A percentile compares a stretch with the other conserved stretches of the same genome.
phyloP scores from a whole-genome alignment of 2,113 vertebrate genomes.

The Spea bombifrons region DNA sequence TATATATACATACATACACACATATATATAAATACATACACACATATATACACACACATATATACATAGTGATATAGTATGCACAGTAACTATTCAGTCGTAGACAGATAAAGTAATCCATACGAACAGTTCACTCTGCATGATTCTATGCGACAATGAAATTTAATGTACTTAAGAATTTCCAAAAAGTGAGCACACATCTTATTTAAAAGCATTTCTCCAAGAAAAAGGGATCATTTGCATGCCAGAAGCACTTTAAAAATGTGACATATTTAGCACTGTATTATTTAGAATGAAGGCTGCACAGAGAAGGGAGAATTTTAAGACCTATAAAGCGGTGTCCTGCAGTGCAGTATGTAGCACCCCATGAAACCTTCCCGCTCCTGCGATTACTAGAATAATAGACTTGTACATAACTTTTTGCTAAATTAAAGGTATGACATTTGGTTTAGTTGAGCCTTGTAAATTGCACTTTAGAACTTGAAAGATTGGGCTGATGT shows the following conservation, averaged over 20 bases:
- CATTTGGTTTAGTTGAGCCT: slow-evolving; percentile 74
- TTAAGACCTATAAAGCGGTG: slow-evolving; percentile 94
- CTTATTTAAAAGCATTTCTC: slow-evolving; percentile 77
- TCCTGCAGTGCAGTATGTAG: slow-evolving; percentile 89
- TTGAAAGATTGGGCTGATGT: slow-evolving; percentile 68
- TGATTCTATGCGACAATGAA: slow-evolving; percentile 80
- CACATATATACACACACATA: neutral
- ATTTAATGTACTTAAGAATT: slow-evolving; percentile 80
- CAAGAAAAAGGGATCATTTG: slow-evolving; percentile 84
- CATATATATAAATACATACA: neutral
- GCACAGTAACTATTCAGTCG: slow-evolving; percentile 47
- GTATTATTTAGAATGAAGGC: slow-evolving; percentile 89
- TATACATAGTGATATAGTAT: neutral
- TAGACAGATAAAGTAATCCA: slow-evolving; percentile 78
- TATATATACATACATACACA: too few relatives aligned
- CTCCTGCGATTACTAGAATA: slow-evolving; percentile 97
- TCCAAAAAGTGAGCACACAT: slow-evolving; percentile 74
- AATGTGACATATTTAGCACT: slow-evolving; percentile 93
- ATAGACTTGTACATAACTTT: slow-evolving; percentile 93
- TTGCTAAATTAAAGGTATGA: slow-evolving; percentile 83
- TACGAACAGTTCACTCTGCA: slow-evolving; percentile 77
- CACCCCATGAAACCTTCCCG: slow-evolving; percentile 78
- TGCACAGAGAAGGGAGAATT: slow-evolving; percentile 85
- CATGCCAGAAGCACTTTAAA: slow-evolving; percentile 85
- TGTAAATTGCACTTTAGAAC: slow-evolving; percentile 71